Base-by-base conservation (phyloP, 2,113 vertebrate genomes). In the Takifugu bimaculatus region DNA sequence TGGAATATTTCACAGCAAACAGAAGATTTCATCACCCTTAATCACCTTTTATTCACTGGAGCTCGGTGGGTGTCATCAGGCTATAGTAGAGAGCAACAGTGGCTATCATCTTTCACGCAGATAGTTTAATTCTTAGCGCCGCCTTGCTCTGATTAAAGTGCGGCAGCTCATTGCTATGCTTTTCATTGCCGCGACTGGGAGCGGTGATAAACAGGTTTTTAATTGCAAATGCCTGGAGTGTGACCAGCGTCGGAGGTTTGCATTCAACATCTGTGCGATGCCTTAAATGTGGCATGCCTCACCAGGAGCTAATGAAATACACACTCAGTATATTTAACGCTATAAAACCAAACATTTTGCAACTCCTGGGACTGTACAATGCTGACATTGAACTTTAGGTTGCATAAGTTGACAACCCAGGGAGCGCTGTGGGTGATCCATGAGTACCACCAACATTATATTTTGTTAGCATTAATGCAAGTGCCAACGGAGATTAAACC, bases 211-310 rank as follows among this genome's bases (percentile, higher is more conserved):
- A 84, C 77, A 83, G 60, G 65, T 72, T 81, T 87, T 83, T 83
- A 88, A 87, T 86, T 88, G 75, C 81, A 79, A 85, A 70, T 81
- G 81, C 71, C 69, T 84, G 57, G 77, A 82, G 85, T 85, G 81
- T 84, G 85, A 85, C 81, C 77, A 57, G 48, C 71, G 74, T 84
- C 68, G 75, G 57, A 77, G 80, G 74, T 86, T 81, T 82, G 71
- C 70, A 60, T 67, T 80, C 63, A 63, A 65, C 64, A 76, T 63
- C 72, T 57, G 65, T 4, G 5, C 27, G 12, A 47, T 49, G 52
- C 55, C 78, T 68, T 43, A 52, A 54, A 39, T 70, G 56, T 62
- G 63, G 50, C 48, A 50, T 50, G 28, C 28, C 35, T 72, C 60
- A 57, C 65, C 62, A 70, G 58, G 68, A 68, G 43, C 74, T 65